Evolutionary conservation across 2,888 invertebrate genomes (phyloP), one percentile per base, ranked within the genome.

Genomic region (Panzeria rudis): DNA sequence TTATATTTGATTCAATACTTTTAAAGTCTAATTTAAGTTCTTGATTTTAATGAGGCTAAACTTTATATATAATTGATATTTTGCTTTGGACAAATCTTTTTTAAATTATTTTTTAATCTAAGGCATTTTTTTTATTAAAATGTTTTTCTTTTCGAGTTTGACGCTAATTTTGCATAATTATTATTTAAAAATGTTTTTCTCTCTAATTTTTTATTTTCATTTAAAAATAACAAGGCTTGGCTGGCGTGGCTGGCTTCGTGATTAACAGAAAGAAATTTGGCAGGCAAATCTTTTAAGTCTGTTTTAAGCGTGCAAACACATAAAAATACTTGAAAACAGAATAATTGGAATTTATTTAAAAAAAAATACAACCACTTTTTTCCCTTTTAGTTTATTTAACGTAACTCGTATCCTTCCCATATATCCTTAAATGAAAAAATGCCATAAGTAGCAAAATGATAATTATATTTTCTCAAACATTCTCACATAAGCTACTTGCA

Each of bases 281-380:
- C 81, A 81, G 81, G 77, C 78, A 47, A 69, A 71, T 79, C 32
- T 54, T 66, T 81, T 62, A 68, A 73, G 72, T 81, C 78, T 81
- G 56, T 76, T 61, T 29, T 17, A 41, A 44, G 47, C 8, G 17
- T 9, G 20, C 20, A 50, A 35, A 35, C 3, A 35, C 9, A 11
- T 11, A 38, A 35, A 38, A 35, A 35, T 2, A 8, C 9, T 35
- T 35, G 3, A 32, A 9, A 35, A 11, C 38, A 38, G 2, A 38
- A 38, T 50, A 9, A 50, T 20, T 17, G 20, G n/a, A 47, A 47
- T 44, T 44, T 44, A 17, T 47, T 17, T 17, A 17, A 47, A 47
- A 6, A 17, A 47, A 11, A 5, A n/a, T 29, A 29, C 29, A 35
- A 7, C 35, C 1, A 7, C 0, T 44, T 8, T n/a, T 44, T 44